Conservation (phyloP, 2,113 vertebrate genomes). For the Oryzias curvinotus region DNA sequence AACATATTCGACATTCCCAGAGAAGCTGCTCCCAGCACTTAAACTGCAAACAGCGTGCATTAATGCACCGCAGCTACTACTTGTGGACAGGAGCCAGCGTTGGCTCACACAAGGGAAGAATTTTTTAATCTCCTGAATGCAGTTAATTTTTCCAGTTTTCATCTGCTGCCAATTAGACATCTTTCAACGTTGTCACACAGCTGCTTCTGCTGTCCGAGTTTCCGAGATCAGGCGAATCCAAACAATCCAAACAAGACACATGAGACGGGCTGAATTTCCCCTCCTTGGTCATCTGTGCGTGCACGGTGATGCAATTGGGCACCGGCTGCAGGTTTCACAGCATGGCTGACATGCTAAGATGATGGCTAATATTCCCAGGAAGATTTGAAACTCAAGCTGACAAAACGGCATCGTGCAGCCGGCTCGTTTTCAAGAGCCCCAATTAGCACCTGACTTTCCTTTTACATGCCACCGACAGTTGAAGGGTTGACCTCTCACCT, state of each 20-base stretch:
- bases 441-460: conserved; percentile 66
- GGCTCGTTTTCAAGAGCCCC: conserved; percentile 49
- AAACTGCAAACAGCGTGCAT: conserved; percentile 34
- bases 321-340: conserved; percentile 38
- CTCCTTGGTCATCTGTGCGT: conserved; percentile 20
- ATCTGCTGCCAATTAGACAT: conserved; percentile 35
- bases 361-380: conserved; percentile 56
- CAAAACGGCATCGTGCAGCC: conserved; percentile 40
- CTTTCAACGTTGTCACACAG: conserved; percentile 42
- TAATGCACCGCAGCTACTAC: conserved; percentile 29
- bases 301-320: conserved; percentile 42
- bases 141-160: conserved; percentile 1
- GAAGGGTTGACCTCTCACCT: conserved; percentile 58
- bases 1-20: conserved; percentile 63
- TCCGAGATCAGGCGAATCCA: conserved; percentile 28
- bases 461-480: conserved; percentile 63
- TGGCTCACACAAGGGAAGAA: conserved; percentile 8
- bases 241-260: conserved; percentile 50
- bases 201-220: conserved; percentile 6
- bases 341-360: conserved; percentile 42
- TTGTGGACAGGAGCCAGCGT: conserved; percentile 28
- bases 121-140: conserved; percentile 33
- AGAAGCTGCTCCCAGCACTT: conserved; percentile 24
- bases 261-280: conserved; percentile 22
- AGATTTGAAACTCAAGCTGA: conserved; percentile 68